These are phyloP conservation scores for Epistrophella euchroma DNA, from an alignment of 2,888 invertebrate genomes.

Conservation along the genomic window DNA sequence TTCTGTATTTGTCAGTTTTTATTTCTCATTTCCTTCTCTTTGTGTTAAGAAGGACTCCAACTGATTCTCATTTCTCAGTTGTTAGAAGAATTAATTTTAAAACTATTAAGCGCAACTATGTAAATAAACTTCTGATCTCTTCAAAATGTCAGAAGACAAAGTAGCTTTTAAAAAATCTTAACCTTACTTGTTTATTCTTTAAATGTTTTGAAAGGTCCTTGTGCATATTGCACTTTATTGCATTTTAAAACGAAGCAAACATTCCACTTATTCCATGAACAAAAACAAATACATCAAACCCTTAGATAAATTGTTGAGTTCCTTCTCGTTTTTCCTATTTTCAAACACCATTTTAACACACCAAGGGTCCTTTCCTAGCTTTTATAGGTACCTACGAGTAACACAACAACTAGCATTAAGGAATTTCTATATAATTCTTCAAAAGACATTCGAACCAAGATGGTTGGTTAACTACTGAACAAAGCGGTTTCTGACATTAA, in stretches of 20 bases:
- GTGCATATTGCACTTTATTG: conserved; percentile 19
- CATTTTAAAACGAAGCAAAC: conserved; percentile 22
- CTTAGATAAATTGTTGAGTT: conserved; percentile 30
- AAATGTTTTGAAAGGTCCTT: neutral
- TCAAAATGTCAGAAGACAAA: conserved; percentile 10
- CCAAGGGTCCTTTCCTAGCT: neutral
- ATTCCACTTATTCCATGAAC: conserved; percentile 8
- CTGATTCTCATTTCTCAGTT: neutral
- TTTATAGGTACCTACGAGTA: neutral
- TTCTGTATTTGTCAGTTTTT: too few relatives aligned
- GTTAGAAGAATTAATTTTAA: neutral
- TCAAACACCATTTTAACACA: neutral
- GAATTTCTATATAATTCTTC: conserved; percentile 28
- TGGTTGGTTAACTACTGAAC: conserved; percentile 53
- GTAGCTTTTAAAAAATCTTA: neutral
- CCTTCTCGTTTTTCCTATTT: neutral
- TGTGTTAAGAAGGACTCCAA: neutral
- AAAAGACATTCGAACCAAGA: conserved; percentile 53
- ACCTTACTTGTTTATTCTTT: neutral
- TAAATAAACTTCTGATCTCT: neutral
- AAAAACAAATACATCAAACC: conserved; percentile 37
- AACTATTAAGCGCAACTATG: neutral
- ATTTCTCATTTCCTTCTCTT: neutral
- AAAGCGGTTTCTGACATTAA: conserved; percentile 45
- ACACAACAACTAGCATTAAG: conserved; percentile 24